These are phyloP conservation scores for Drusus annulatus DNA, from an alignment of 1,140 invertebrate genomes.

Conservation along the genomic window DNA sequence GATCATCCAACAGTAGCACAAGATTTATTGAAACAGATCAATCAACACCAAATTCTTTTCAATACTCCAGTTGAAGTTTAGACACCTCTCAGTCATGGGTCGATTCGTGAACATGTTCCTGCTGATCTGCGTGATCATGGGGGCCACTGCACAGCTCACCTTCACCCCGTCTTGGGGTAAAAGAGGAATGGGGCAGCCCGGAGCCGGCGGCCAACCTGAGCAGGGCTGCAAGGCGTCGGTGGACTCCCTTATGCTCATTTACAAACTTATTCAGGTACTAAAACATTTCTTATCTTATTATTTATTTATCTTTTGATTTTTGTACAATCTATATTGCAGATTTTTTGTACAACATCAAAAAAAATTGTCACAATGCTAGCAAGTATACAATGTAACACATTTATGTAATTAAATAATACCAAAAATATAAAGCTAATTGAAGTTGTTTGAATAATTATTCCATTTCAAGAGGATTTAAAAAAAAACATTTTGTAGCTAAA, in stretches of 20 bases:
- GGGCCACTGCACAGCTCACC: constrained; percentile 60
- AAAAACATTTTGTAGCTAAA: no score
- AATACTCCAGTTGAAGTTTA: neutral
- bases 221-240: constrained; percentile 46
- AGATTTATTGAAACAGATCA: neutral
- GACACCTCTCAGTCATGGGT: constrained; percentile 22
- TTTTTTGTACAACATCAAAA: no score
- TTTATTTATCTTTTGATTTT: no score
- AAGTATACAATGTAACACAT: no score
- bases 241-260: constrained; percentile 48
- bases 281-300: neutral
- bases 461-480: no score
- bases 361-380: no score
- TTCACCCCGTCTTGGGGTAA: constrained; percentile 66
- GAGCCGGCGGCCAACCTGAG: constrained; percentile 1
- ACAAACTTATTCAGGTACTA: constrained; percentile 50
- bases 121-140: constrained; percentile 27
- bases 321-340: no score
- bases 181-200: constrained; percentile 39
- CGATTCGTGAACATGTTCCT: constrained; percentile 26
- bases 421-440: no score
- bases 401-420: no score
- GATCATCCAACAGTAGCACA: neutral
- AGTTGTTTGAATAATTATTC: no score
- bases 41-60: neutral